These are phyloP conservation scores for Helostoma temminkii DNA, from an alignment of 2,797 vertebrate species.

Conservation along the genomic window DNA sequence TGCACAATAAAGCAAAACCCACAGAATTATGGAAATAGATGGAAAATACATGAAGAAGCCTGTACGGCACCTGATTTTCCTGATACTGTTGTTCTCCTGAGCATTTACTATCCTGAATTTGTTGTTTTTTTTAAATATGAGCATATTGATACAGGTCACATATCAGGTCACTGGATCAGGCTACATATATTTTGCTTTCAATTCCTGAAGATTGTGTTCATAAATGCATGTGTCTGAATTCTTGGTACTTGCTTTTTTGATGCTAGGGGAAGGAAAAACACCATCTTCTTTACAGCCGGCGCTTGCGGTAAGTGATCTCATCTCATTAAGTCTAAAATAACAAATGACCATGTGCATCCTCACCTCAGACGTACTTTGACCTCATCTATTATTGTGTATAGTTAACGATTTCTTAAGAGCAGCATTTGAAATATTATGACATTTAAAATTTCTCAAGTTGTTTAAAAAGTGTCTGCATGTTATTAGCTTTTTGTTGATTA, in stretches of 20 bases:
- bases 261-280: slow-evolving; percentile 87
- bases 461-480: neutral
- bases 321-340: slow-evolving; percentile 14
- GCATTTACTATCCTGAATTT: neutral
- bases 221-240: slow-evolving; percentile 13
- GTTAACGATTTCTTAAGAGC: slow-evolving; percentile 4
- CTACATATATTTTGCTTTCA: slow-evolving; percentile 5
- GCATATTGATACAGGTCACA: neutral
- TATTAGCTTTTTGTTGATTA: too few relatives aligned
- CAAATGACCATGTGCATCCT: neutral
- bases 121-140: slow-evolving; percentile 17
- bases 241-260: slow-evolving; percentile 44
- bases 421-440: neutral
- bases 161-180: neutral
- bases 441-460: too few relatives aligned
- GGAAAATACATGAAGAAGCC: neutral
- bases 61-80: neutral
- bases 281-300: slow-evolving; percentile 90
- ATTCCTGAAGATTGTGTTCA: slow-evolving; percentile 3
- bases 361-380: neutral
- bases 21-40: neutral
- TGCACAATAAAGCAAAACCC: slow-evolving; percentile 15
- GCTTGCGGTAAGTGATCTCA: slow-evolving; percentile 90
- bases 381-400: neutral
- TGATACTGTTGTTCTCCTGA: neutral